Evolutionary conservation across 2,888 invertebrate species (phyloP).

Genomic region (Trachelus tabidus): DNA sequence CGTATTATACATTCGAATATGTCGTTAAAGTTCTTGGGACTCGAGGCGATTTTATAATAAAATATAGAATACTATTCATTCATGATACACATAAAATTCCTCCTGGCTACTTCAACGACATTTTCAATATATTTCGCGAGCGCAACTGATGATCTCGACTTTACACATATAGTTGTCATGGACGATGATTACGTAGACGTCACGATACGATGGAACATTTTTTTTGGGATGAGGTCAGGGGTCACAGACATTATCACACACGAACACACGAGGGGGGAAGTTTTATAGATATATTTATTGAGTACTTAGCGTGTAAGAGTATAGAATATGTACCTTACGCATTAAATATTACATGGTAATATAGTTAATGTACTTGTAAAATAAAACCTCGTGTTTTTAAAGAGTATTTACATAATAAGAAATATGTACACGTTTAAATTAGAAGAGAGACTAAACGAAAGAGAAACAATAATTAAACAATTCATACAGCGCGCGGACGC

Average conservation of each 20-base stretch:
- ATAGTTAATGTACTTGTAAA: slow-evolving; percentile 53
- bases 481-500: not conserved
- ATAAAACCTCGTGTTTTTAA: slow-evolving; percentile 51
- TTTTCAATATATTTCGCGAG: not conserved
- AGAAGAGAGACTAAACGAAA: not conserved
- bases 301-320: slow-evolving; percentile 65
- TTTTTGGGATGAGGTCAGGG: slow-evolving; percentile 18
- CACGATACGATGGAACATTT: slow-evolving; percentile 45
- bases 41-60: not conserved
- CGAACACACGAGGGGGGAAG: slow-evolving; percentile 53
- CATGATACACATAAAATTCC: not conserved
- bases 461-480: not conserved
- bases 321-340: slow-evolving; percentile 63
- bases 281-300: slow-evolving; percentile 67
- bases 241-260: slow-evolving; percentile 24
- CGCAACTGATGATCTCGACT: not conserved
- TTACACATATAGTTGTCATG: not conserved
- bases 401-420: slow-evolving; percentile 60
- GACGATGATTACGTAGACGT: slow-evolving; percentile 33
- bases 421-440: slow-evolving; percentile 52
- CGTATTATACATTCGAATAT: not conserved
- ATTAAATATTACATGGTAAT: slow-evolving; percentile 58
- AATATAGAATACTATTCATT: not conserved
- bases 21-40: not conserved
- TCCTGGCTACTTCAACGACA: not conserved